Evolutionary conservation across 2,888 invertebrate genomes (phyloP).

Genomic region (Eristalis arbustorum): DNA sequence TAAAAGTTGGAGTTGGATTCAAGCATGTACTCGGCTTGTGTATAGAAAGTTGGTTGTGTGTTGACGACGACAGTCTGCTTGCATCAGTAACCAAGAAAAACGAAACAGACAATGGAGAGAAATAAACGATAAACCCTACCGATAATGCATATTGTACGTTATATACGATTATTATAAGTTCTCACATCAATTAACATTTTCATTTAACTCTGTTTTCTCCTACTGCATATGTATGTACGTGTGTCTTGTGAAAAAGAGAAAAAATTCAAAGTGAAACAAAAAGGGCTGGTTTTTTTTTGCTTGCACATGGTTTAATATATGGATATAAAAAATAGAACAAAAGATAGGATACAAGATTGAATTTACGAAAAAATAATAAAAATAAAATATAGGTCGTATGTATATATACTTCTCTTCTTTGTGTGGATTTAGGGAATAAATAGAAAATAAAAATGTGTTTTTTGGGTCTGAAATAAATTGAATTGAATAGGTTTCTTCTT

Average conservation of each 20-base stretch:
- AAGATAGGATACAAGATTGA: slow-evolving; percentile 46
- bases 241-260: neutral
- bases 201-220: slow-evolving; percentile 13
- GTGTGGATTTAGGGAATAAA: slow-evolving; percentile 47
- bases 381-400: slow-evolving; percentile 6
- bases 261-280: slow-evolving; percentile 1
- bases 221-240: slow-evolving; percentile 1
- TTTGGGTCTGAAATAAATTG: slow-evolving; percentile 42
- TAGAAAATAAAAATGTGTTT: slow-evolving; percentile 37
- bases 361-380: neutral
- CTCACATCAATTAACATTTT: slow-evolving; percentile 8
- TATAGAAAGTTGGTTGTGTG: neutral
- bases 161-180: slow-evolving; percentile 33
- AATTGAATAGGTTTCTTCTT: slow-evolving; percentile 24
- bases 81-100: neutral
- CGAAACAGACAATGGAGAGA: slow-evolving; percentile 23
- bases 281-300: slow-evolving; percentile 10
- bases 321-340: slow-evolving; percentile 46
- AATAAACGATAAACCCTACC: slow-evolving; percentile 58
- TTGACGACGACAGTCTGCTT: neutral
- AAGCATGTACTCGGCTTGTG: neutral
- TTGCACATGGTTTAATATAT: slow-evolving; percentile 53
- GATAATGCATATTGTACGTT: neutral
- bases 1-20: neutral
- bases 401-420: neutral